Percentiles rank a stretch among this genome's conserved stretches.
These are phyloP conservation scores for Eristalis arbustorum DNA, from an alignment of 2,888 invertebrate genomes.

Conservation along the genomic window DNA sequence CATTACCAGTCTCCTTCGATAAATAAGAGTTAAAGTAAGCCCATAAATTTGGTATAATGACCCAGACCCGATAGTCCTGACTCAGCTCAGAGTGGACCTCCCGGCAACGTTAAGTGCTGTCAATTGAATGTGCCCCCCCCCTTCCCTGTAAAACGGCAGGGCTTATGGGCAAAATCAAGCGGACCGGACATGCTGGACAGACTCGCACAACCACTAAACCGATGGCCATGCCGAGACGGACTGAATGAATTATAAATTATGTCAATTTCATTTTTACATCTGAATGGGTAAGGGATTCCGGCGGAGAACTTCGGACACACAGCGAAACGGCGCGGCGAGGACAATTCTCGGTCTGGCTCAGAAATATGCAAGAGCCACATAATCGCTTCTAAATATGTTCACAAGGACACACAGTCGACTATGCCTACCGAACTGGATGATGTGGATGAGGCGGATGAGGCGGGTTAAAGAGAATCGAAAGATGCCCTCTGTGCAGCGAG, in stretches of 20 bases:
- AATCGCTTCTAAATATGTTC: conserved; percentile 31
- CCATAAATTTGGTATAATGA: not conserved
- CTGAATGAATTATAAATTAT: conserved; percentile 70
- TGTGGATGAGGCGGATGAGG: not conserved
- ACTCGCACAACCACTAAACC: not conserved
- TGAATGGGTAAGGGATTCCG: conserved; percentile 70
- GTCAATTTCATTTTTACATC: conserved; percentile 71
- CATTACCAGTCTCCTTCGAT: not conserved
- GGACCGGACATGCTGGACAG: conserved; percentile 24
- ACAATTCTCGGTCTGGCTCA: conserved; percentile 11
- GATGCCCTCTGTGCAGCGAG: conserved; percentile 2
- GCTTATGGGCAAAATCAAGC: conserved; percentile 15
- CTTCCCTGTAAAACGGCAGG: conserved; percentile 13
- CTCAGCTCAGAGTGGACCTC: not conserved
- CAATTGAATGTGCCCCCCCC: conserved; percentile 10
- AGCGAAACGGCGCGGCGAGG: not conserved
- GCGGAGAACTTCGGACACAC: conserved; percentile 21
- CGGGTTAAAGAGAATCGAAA: not conserved
- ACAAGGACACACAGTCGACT: not conserved
- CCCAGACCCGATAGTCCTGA: not conserved
- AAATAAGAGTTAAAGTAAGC: not conserved
- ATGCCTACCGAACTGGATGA: conserved; percentile 14
- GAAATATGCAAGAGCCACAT: conserved; percentile 30
- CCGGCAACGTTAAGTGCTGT: not conserved
- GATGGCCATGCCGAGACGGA: not conserved